Evolutionary conservation across 2,113 vertebrate species (phyloP).

Genomic region (Antechinus flavipes): DNA sequence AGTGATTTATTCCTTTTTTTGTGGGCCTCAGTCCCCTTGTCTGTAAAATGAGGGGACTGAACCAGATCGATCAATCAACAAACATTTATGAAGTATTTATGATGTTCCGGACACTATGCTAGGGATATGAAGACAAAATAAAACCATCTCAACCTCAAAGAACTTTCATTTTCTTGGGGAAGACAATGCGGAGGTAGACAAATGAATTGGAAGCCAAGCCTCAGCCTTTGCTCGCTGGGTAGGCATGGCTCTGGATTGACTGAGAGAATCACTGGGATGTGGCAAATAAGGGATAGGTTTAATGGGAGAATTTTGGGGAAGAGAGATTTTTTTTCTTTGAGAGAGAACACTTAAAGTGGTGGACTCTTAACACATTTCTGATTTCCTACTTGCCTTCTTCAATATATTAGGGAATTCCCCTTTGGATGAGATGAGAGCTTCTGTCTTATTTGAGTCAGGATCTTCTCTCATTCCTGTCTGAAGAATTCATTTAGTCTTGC

Average conservation of each 20-base stretch:
- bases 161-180: not conserved
- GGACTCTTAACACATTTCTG: not conserved
- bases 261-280: not conserved
- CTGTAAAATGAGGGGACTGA: not conserved
- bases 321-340: not conserved
- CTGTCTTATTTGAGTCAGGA: not conserved
- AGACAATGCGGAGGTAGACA: fast-evolving
- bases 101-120: not conserved
- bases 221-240: not conserved
- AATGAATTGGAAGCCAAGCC: not conserved
- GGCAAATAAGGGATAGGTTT: not conserved
- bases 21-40: not conserved
- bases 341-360: not conserved
- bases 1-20: not conserved
- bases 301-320: not conserved
- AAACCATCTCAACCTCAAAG: not conserved
- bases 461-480: not conserved
- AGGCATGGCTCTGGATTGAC: not conserved
- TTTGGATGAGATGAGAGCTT: not conserved
- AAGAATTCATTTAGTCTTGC: not conserved
- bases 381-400: not conserved
- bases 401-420: not conserved
- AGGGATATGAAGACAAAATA: not conserved
- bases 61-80: not conserved
- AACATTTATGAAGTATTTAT: not conserved